Evolutionary conservation across 2,797 vertebrate genomes (phyloP).

Genomic region (Poliocrania exsul): DNA sequence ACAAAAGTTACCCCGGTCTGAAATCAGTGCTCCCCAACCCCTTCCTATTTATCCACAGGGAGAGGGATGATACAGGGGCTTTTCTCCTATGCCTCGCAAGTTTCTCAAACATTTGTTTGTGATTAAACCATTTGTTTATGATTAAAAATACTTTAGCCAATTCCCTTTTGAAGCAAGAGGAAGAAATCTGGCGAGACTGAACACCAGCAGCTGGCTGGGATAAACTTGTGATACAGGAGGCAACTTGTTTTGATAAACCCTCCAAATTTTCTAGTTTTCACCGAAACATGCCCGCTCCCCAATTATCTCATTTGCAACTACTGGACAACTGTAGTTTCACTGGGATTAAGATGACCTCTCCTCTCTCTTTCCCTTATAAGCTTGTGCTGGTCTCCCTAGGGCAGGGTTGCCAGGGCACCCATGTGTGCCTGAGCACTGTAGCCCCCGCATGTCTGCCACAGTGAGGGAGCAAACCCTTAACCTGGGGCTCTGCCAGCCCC

Average conservation of each 20-base stretch:
- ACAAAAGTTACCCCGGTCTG: background rate
- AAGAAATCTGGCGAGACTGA: background rate
- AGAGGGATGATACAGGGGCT: background rate
- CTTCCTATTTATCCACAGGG: background rate
- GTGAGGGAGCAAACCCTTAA: fast-evolving
- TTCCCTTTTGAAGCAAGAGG: background rate
- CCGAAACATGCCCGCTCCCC: background rate
- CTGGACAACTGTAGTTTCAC: background rate
- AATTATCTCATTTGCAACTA: background rate
- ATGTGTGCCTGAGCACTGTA: background rate
- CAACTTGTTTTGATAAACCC: background rate
- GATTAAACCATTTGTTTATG: background rate
- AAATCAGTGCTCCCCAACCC: background rate
- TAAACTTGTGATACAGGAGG: background rate
- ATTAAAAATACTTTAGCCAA: background rate
- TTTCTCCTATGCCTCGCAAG: background rate
- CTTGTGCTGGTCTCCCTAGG: too few species aligned
- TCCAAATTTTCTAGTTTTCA: background rate
- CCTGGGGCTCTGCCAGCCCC: background rate
- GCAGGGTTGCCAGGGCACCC: background rate
- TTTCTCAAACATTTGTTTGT: background rate
- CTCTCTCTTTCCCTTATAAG: background rate
- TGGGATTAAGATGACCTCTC: background rate
- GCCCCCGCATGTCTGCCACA: fast-evolving
- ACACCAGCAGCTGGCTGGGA: background rate